Percentiles rank a stretch among this genome's conserved stretches.
Evolutionary conservation across 2,888 invertebrate species (phyloP).

Genomic region (Monochamus alternatus): DNA sequence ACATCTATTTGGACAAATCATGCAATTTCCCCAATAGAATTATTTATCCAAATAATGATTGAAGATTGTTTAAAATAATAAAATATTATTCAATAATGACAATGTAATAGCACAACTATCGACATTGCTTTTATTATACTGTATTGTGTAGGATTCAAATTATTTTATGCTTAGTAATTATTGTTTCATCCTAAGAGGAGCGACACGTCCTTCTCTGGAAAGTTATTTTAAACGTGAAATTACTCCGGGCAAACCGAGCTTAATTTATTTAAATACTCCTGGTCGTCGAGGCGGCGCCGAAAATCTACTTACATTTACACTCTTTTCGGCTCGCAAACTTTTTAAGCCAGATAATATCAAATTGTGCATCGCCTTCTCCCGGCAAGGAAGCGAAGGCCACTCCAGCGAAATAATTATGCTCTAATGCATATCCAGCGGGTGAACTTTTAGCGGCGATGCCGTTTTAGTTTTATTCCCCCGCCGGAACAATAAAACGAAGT

Average conservation of each 20-base stretch:
- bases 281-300: slow-evolving; percentile 1
- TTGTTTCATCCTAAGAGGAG: neutral
- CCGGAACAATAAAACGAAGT: slow-evolving; percentile 13
- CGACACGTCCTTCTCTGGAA: neutral
- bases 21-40: no score
- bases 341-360: slow-evolving; percentile 31
- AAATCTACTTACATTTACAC: slow-evolving; percentile 22
- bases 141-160: no score
- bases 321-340: slow-evolving; percentile 11
- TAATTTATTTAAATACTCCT: slow-evolving; percentile 30
- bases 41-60: no score
- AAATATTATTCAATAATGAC: no score
- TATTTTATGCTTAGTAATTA: no score
- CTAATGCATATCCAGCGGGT: slow-evolving; percentile 23
- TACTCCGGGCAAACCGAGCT: neutral
- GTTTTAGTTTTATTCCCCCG: slow-evolving; percentile 12
- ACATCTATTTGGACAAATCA: no score
- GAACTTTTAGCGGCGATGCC: slow-evolving; percentile 25
- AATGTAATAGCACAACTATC: no score
- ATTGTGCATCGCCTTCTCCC: slow-evolving; percentile 17
- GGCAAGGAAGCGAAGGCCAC: slow-evolving; percentile 11
- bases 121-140: no score
- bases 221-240: slow-evolving; percentile 19
- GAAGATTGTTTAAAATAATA: no score
- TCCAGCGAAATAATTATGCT: slow-evolving; percentile 25